Evolutionary conservation across 2,113 vertebrate species (phyloP).

Genomic region (Ptyas mucosa): DNA sequence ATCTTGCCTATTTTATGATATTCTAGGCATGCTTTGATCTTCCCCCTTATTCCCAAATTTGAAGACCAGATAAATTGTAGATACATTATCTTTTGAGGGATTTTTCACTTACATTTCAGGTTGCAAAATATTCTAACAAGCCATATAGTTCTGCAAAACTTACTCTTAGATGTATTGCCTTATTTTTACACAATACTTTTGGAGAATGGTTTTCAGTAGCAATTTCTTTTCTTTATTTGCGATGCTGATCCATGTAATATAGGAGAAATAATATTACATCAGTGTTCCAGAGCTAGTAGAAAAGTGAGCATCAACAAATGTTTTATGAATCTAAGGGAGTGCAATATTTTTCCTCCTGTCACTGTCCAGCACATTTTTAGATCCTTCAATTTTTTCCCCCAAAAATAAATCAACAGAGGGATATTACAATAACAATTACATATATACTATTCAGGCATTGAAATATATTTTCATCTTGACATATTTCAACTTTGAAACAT

Average conservation of each 20-base stretch:
- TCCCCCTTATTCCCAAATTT: not conserved
- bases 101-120: not conserved
- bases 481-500: not conserved
- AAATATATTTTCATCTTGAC: not conserved
- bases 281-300: not conserved
- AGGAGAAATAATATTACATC: not conserved
- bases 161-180: not conserved
- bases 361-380: not conserved
- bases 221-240: not conserved
- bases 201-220: not conserved
- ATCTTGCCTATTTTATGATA: not conserved
- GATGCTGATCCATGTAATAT: not conserved
- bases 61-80: not conserved
- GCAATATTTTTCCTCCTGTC: not conserved
- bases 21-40: not conserved
- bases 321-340: not conserved
- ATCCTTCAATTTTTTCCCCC: not conserved
- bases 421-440: not conserved
- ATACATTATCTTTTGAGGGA: not conserved
- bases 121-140: not conserved
- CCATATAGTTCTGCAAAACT: not conserved
- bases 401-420: not conserved
- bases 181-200: not conserved
- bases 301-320: not conserved
- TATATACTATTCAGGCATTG: not conserved